Evolutionary conservation across 92 coral and sea anemone genomes (phyloP).

Genomic region (Virgularia gustaviana): DNA sequence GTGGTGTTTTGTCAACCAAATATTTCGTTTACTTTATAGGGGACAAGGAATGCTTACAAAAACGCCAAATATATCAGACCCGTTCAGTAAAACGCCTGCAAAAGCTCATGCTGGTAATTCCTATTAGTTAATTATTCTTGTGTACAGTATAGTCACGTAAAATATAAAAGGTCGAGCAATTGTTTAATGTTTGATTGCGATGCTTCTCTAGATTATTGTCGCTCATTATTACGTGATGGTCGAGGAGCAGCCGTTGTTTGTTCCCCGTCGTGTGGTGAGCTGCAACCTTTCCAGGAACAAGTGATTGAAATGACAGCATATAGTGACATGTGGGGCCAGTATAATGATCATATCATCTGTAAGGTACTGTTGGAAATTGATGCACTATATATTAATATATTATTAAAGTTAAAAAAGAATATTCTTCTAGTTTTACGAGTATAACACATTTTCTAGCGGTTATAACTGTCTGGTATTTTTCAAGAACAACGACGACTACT

Average conservation of each 20-base stretch:
- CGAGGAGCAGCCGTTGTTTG: constrained; percentile 90
- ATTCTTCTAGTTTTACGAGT: not conserved
- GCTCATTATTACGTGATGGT: constrained; percentile 76
- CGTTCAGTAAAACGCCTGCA: constrained; percentile 74
- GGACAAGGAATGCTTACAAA: constrained; percentile 72
- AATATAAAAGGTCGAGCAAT: too few relatives aligned
- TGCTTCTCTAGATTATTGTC: constrained; percentile 84
- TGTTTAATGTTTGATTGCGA: too few relatives aligned
- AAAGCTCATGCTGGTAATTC: constrained; percentile 83
- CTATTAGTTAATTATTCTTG: not conserved
- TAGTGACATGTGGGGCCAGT: constrained; percentile 96
- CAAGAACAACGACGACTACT: too few relatives aligned
- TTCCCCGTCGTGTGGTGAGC: constrained; percentile 82
- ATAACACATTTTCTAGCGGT: too few relatives aligned
- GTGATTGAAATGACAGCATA: constrained; percentile 74
- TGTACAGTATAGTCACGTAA: too few relatives aligned
- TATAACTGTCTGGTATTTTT: too few relatives aligned
- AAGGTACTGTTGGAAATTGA: constrained; percentile 66
- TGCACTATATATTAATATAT: not conserved
- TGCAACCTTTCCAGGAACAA: constrained; percentile 87
- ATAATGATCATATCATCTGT: constrained; percentile 75
- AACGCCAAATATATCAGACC: constrained; percentile 88
- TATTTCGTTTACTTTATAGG: constrained; percentile 42
- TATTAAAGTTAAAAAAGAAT: not conserved
- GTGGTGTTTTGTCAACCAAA: not conserved